Evolutionary conservation across 2,113 vertebrate genomes (phyloP), one percentile per base, ranked within the genome.

Genomic region (Crotophaga sulcirostris): DNA sequence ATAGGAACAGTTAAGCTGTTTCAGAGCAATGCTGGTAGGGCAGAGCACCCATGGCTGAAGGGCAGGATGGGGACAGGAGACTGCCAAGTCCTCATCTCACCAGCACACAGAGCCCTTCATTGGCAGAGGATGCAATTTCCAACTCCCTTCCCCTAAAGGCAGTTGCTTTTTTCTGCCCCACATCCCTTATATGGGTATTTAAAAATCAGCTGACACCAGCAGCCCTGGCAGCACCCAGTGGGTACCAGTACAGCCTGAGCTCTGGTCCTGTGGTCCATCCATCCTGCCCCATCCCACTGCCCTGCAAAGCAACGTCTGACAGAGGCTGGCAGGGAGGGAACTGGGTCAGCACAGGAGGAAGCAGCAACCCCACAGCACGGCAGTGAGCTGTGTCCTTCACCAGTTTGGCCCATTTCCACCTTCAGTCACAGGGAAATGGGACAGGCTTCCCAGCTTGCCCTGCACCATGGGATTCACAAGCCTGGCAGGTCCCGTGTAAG

Each of bases 181-280:
- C 29, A 28, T 29, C 21, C 29, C 64, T 12, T 2, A 17, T 6
- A 33, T 4, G 17, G 78, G 52, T 31, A 42, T 23, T 8, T 23
- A 21, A 84, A 79, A 44, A 31, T 11, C 51, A 52, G 28, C 51
- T 28, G 70, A 59, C 86, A 89, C 26, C 90, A 49, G 76, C 90
- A 88, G 1, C 52, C 58, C 52, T 20, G 36, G 34, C n/a, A 80
- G 56, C 67, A 89, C 38, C n/a, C 3, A 2, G 47, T 3, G 55
- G 18, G 47, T 55, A 33, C 51, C 5, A 1, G 40, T 26, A 45
- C 77, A 38, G 26, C 44, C 58, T 11, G 7, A 59, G 40, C 51
- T 81, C 49, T 0, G 0, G 38, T 14, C 4, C 1, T 11, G 31
- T 0, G 1, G 9, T 38, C 23, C 20, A 33, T 25, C 81, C 72